Base-by-base conservation (phyloP, 2,797 vertebrate species). In the Etheostoma perlongum region DNA sequence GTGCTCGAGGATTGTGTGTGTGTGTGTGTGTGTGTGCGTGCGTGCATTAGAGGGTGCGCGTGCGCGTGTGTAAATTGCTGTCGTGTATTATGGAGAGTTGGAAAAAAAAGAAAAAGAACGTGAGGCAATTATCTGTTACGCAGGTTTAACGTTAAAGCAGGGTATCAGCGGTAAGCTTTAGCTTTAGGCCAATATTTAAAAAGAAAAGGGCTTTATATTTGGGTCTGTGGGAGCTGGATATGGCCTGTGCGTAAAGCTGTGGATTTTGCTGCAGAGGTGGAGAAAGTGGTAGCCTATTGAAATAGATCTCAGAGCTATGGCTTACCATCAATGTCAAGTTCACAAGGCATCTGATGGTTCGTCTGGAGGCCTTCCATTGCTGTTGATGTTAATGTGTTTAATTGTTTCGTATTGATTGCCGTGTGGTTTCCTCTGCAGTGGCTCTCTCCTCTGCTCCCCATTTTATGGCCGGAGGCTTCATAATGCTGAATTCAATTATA, bases 301-400 rank as follows among this genome's bases (percentile, higher is more conserved):
- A 89, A 88, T 67, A 89, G 85, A 91, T 89, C 88, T 93, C 82
- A 83, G 83, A 82, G 84, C 86, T 88, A 73, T 86, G 89, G 90
- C 86, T 88, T 90, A 91, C 73, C 89, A 91, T 88, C 91, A 92
- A 89, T 91, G 94, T 91, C 93, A 93, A 92, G 91, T 94, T 94
- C 92, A 92, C 87, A 83, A 89, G 91, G 85, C 88, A 81, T 85
- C 90, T 92, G 90, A 91, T 91, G 92, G 84, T 89, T 90, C 87
- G 85, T 92, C 83, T 86, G 90, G 87, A 91, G 88, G 78, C 83
- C 82, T 78, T 85, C 82, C 77, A 88, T 81, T 79, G 88, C 90
- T 90, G 92, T 84, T 93, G 92, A 91, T 92, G 94, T 93, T 95
- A 94, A 95, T 95, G 93, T 94, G 91, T 94, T 95, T 95, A 95